These are phyloP conservation scores for Orthonyx spaldingii DNA, from an alignment of 2,113 vertebrate species.

Conservation along the genomic window DNA sequence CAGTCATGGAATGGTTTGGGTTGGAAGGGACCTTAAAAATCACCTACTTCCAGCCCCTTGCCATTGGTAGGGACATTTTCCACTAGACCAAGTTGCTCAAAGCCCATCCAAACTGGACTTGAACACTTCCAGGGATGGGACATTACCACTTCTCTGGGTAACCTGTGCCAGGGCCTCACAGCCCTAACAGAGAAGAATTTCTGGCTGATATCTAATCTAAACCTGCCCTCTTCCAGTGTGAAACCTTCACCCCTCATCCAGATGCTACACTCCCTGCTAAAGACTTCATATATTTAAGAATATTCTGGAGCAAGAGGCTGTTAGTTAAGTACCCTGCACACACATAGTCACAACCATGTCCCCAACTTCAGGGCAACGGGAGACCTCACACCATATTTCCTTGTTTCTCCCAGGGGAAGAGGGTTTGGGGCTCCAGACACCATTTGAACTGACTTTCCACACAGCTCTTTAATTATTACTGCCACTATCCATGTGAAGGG, in stretches of 20 bases:
- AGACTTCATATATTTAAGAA: not conserved
- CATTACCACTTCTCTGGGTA: not conserved
- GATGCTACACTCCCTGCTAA: not conserved
- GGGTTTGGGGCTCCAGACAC: not conserved
- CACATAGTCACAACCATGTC: rapidly evolving
- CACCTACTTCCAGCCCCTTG: not conserved
- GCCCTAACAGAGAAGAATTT: not conserved
- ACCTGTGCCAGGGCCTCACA: not conserved
- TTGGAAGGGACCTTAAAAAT: not conserved
- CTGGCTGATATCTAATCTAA: not conserved
- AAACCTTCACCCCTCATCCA: not conserved
- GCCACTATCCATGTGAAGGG: not conserved
- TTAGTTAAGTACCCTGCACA: not conserved
- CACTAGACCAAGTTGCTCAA: not conserved
- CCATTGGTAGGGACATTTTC: not conserved
- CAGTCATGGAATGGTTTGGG: not conserved
- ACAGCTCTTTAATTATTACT: not conserved
- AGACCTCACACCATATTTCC: not conserved
- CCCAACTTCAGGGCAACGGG: rapidly evolving
- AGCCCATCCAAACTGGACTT: not conserved
- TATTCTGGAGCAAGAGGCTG: not conserved
- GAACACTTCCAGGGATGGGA: not conserved
- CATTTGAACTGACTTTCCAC: not conserved
- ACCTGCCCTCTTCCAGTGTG: not conserved
- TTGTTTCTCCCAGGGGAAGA: not conserved